Conservation (phyloP, 2,797 vertebrate species). For the Morelia viridis region DNA sequence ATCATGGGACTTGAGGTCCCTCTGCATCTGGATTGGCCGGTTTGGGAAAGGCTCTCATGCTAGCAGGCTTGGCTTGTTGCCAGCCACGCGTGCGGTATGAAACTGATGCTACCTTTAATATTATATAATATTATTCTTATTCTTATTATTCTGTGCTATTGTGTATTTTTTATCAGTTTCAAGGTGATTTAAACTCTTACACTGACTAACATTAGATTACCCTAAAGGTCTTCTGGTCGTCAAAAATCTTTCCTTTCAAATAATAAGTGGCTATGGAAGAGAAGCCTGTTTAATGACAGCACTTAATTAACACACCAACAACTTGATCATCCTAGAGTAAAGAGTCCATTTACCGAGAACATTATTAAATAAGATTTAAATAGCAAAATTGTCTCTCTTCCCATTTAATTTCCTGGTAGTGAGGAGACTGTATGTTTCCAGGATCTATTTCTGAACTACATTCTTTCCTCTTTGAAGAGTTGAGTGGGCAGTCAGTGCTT, state of each 20-base stretch:
- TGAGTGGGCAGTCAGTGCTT: constrained; percentile 41
- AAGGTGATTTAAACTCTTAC: neutral
- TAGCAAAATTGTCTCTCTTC: constrained; percentile 46
- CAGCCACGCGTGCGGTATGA: neutral
- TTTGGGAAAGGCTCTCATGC: neutral
- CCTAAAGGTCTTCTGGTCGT: neutral
- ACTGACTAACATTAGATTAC: neutral
- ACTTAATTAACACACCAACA: neutral
- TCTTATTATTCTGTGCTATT: neutral
- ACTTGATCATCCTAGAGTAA: neutral
- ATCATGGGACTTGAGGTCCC: neutral
- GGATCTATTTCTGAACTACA: constrained; percentile 53
- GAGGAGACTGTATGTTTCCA: constrained; percentile 36
- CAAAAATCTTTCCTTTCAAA: neutral
- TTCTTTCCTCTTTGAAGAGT: constrained; percentile 53
- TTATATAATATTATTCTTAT: neutral
- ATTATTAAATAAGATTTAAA: constrained; percentile 44
- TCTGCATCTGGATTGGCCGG: neutral
- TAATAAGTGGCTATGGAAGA: neutral
- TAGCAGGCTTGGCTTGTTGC: neutral
- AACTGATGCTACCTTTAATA: neutral
- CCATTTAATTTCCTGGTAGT: constrained; percentile 46
- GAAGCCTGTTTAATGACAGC: neutral
- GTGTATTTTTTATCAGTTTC: neutral
- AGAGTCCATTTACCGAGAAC: neutral